Base-by-base conservation (phyloP, 2,113 vertebrate species). In the Fregata magnificens region DNA sequence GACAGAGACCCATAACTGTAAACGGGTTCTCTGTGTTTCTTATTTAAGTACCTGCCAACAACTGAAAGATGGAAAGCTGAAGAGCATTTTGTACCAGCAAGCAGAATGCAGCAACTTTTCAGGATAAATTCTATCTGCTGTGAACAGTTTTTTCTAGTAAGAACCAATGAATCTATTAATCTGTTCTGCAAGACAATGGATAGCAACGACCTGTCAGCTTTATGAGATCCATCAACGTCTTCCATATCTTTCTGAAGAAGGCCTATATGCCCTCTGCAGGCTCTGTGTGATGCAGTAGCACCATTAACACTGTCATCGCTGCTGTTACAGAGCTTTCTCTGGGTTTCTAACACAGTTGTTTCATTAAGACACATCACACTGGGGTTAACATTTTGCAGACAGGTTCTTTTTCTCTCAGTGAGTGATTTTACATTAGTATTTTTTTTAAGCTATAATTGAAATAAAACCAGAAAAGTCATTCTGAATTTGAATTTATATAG, bases 21-120 rank as follows among this genome's bases (percentile, higher is more conserved):
- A 85, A 83, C 13, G 22, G 62, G 42, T 63, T 94, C 56, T 95
- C 71, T 90, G 77, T 94, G 83, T 95, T 97, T 92, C 72, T 95
- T 86, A 82, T 85, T 92, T 96, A 95, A 97, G 86, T 90, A 95
- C 71, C 91, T 96, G 96, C 93, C 97, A 97, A 81, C 82, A 76
- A 38, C 15, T 82, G 87, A 96, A 88, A 96, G 90, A 89, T 84
- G 56, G 67, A 93, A 93, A 91, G 84, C 55, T 70, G 58, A 85
- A 95, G 77, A 90, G 59, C 53, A 45, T 94, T 97, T 93, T 95
- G 86, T 91, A 95, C 40, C 82, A 97, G 78, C 89, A 93, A 97
- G 93, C 88, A 96, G 95, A 97, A 97, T 90, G 78, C 61, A 94
- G 89, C 78, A 93, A 32, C 66, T 73, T 97, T 90, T 31, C 61